Evolutionary conservation across 1,140 invertebrate species (phyloP).

Genomic region (Littorina saxatilis): DNA sequence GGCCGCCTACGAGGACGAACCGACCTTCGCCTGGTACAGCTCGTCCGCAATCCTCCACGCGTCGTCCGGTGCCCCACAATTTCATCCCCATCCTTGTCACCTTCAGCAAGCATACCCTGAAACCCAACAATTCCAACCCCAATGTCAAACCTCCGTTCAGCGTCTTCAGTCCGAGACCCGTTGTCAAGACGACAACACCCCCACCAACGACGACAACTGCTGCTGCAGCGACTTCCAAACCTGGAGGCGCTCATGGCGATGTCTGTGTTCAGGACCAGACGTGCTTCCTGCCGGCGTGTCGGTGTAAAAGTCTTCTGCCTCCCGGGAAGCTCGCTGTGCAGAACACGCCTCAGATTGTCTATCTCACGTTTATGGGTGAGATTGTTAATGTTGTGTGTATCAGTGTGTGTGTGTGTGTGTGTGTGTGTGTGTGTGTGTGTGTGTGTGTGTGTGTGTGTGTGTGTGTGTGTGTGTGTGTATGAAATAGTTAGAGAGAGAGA

Average conservation of each 20-base stretch:
- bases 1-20: not conserved
- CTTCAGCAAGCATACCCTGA: too few species aligned
- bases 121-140: too few species aligned
- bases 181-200: not conserved
- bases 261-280: not conserved
- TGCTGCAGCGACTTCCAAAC: too few species aligned
- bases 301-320: constrained; percentile 26
- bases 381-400: not conserved
- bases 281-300: constrained; percentile 38
- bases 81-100: too few species aligned
- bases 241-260: not conserved
- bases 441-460: constrained; percentile 12
- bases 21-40: too few species aligned
- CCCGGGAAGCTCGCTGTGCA: not conserved
- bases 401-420: too few species aligned
- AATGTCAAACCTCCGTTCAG: too few species aligned
- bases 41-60: too few species aligned
- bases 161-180: too few species aligned
- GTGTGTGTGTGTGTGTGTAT: not conserved
- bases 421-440: not conserved
- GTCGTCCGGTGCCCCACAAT: too few species aligned
- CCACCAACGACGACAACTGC: not conserved
- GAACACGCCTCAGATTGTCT: constrained; percentile 62
- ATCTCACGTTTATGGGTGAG: constrained; percentile 50
- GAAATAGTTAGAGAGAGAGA: too few species aligned